Evolutionary conservation across 2,888 invertebrate species (phyloP).

Genomic region (Drosophila anomelani): DNA sequence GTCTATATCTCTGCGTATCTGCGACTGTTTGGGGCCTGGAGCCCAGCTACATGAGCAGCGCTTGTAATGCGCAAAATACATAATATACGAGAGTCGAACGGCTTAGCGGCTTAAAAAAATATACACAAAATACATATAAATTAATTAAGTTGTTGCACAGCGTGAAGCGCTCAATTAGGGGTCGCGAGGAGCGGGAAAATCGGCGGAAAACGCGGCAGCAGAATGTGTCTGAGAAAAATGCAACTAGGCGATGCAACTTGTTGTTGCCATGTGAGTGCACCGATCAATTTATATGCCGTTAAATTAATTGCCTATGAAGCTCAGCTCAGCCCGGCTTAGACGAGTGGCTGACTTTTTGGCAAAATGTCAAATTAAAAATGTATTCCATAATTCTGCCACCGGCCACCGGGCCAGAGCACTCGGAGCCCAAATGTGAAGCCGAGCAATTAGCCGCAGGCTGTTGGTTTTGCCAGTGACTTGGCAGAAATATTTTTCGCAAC

Average conservation of each 20-base stretch:
- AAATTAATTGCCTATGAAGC: constrained; percentile 79
- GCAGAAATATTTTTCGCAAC: constrained; percentile 74
- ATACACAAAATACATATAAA: constrained; percentile 56
- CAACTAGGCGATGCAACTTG: constrained; percentile 73
- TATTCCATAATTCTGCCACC: constrained; percentile 71
- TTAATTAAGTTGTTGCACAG: constrained; percentile 81
- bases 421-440: constrained; percentile 54
- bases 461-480: constrained; percentile 44
- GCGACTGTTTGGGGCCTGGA: constrained; percentile 14
- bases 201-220: constrained; percentile 34
- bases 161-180: constrained; percentile 79
- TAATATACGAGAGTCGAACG: constrained; percentile 50
- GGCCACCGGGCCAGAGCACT: neutral
- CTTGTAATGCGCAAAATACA: constrained; percentile 59
- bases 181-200: constrained; percentile 24
- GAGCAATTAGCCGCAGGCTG: constrained; percentile 68
- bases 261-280: constrained; percentile 37
- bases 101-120: constrained; percentile 14
- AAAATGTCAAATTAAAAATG: constrained; percentile 80
- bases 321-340: constrained; percentile 66
- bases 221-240: constrained; percentile 79
- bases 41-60: constrained; percentile 63
- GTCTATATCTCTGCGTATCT: constrained; percentile 23
- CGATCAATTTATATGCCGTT: constrained; percentile 75
- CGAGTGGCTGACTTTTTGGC: constrained; percentile 72